These are phyloP conservation scores for Apus apus DNA, from an alignment of 2,113 vertebrate species.

Conservation along the genomic window DNA sequence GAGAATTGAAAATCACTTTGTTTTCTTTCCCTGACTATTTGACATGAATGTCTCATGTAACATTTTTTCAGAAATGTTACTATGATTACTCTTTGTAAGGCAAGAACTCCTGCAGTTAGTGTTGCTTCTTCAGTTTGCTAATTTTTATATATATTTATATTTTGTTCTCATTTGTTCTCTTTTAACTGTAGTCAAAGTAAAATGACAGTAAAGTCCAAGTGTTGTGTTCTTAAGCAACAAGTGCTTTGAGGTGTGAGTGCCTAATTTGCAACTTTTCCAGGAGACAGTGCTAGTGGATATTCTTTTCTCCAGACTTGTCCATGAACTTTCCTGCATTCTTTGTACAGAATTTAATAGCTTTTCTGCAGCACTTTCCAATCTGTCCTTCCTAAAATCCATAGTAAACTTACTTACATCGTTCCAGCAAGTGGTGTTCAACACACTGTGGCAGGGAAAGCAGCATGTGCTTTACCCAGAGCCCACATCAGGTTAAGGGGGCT, in stretches of 20 bases:
- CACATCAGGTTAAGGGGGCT: background rate
- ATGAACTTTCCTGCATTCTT: background rate
- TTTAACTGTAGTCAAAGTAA: background rate
- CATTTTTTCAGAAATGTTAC: background rate
- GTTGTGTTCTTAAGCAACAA: background rate
- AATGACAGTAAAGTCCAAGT: background rate
- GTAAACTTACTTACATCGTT: background rate
- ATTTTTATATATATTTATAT: background rate
- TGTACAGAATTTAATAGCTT: background rate
- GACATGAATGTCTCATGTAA: background rate
- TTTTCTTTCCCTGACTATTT: background rate
- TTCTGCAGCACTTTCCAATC: background rate
- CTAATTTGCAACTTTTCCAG: background rate
- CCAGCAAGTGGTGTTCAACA: background rate
- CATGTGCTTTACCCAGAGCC: background rate
- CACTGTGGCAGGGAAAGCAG: background rate
- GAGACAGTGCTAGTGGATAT: no score
- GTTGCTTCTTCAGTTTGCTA: background rate
- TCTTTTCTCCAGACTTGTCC: background rate
- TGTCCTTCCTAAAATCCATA: background rate
- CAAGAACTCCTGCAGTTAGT: background rate
- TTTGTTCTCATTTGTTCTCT: background rate
- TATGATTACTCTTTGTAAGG: background rate
- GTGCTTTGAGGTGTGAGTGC: background rate
- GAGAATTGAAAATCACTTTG: background rate